Base-by-base conservation (phyloP, 2,888 invertebrate genomes). In the Eristalis arbustorum region DNA sequence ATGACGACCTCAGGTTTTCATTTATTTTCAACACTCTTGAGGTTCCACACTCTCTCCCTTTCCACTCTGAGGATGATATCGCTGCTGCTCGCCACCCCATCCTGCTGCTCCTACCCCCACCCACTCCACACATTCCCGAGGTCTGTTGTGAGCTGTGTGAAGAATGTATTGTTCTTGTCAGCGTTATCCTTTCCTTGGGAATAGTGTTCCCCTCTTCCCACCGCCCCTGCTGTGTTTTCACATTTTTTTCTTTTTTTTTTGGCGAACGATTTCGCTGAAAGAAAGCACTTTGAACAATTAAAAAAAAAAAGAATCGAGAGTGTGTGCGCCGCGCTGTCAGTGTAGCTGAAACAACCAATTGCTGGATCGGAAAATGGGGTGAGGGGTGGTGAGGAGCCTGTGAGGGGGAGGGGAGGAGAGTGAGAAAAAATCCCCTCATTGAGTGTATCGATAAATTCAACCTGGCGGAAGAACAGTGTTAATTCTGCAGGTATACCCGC, bases 1-100 rank as follows among this genome's bases (percentile, higher is more conserved):
- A 85, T 85, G 85, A 85, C 81, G 82, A 85, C 82, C 82, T 82
- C 81, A 81, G 80, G 85, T 81, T 85, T 81, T 81, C 81, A 85
- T 85, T 82, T 85, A 74, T 81, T 81, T 77, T 74, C 81, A 81
- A 82, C 82, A 74, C 85, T 76, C 67, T 28, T 61, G 84, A 80
- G 68, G 76, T 72, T 71, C 71, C 34, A 49, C 49, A 49, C 18
- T 18, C 18, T 18, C 49, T 1, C 18, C 1, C n/a, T n/a, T n/a
- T n/a, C n/a, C 49, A 18, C 49, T 18, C 49, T 13, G 13, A 31
- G 31, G 1, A 31, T 4, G 31, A 31, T n/a, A 31, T 18, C 4
- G 14, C 42, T 42, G 42, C 40, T n/a, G n/a, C n/a, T 49, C 42
- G 42, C 42, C 42, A 18, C 4, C 18, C 18, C 42, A 42, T 14